phyloP scores from a whole-genome alignment of 2,113 vertebrate genomes.

The Tricholaema leucomelas region DNA sequence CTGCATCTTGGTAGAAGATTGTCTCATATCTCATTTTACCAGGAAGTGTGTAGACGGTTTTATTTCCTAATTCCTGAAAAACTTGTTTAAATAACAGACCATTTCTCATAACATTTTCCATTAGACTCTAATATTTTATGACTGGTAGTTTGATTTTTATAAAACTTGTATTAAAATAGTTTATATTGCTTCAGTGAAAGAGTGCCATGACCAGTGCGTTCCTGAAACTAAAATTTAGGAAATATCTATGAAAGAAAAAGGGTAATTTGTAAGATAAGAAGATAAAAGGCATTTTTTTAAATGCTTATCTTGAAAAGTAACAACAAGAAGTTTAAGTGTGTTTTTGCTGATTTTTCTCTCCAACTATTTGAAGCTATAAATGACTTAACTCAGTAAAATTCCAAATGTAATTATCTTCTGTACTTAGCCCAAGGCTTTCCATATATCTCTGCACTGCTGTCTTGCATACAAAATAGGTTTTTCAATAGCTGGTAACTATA shows the following conservation, averaged over 20 bases:
- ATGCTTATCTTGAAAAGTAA: slow-evolving; percentile 75
- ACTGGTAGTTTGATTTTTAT: slow-evolving; percentile 52
- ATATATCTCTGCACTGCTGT: slow-evolving; percentile 92
- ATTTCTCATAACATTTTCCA: slow-evolving; percentile 54
- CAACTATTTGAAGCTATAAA: slow-evolving; percentile 99
- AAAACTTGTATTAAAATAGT: slow-evolving; percentile 58
- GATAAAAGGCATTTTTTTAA: slow-evolving; percentile 64
- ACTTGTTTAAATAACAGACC: slow-evolving; percentile 53
- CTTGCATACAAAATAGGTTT: slow-evolving; percentile 97
- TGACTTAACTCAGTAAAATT: slow-evolving; percentile 99
- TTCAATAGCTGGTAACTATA: slow-evolving; percentile 91
- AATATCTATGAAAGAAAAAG: slow-evolving; percentile 67
- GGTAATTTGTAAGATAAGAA: slow-evolving; percentile 74
- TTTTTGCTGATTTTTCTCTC: slow-evolving; percentile 85
- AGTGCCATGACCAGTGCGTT: slow-evolving; percentile 43
- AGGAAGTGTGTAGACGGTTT: background rate
- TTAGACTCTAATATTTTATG: slow-evolving; percentile 59
- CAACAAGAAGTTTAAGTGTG: slow-evolving; percentile 85
- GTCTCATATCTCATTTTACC: slow-evolving; percentile 29
- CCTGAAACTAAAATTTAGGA: slow-evolving; percentile 72
- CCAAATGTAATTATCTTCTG: slow-evolving; percentile 99
- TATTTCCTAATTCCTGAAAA: background rate
- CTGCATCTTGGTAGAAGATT: slow-evolving; percentile 26
- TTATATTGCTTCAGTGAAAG: slow-evolving; percentile 26
- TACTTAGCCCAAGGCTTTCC: slow-evolving; percentile 93